Evolutionary conservation across 2,113 vertebrate genomes (phyloP).

Genomic region (Oryzias woworae): DNA sequence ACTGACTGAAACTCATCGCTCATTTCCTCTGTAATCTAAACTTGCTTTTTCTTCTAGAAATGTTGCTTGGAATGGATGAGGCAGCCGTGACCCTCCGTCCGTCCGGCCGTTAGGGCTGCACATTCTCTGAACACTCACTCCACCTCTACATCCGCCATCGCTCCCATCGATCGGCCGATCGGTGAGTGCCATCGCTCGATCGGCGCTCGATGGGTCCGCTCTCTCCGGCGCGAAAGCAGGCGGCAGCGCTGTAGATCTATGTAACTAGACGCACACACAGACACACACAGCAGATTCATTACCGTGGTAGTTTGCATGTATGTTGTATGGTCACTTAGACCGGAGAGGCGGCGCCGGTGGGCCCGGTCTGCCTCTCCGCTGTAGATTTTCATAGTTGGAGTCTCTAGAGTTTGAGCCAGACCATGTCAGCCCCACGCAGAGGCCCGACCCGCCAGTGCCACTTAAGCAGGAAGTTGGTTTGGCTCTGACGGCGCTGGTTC

Average conservation of each 20-base stretch:
- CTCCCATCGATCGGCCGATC: conserved; percentile 27
- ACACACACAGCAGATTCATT: conserved; percentile 67
- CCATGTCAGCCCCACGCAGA: conserved; percentile 54
- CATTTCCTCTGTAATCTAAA: conserved; percentile 75
- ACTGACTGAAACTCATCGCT: conserved; percentile 72
- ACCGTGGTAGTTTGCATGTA: conserved; percentile 80
- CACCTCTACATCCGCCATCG: conserved; percentile 66
- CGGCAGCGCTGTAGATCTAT: conserved; percentile 69
- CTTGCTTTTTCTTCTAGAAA: conserved; percentile 62
- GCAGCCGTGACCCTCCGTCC: conserved; percentile 50
- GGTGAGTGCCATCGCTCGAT: no score
- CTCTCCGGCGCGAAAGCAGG: conserved; percentile 8
- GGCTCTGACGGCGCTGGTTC: conserved; percentile 37
- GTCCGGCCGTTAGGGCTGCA: conserved; percentile 53
- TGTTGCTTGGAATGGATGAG: conserved; percentile 60
- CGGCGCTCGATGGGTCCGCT: no score
- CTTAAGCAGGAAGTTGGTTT: conserved; percentile 28
- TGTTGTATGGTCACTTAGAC: conserved; percentile 78
- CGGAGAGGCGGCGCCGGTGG: conserved; percentile 40
- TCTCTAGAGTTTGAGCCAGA: conserved; percentile 61
- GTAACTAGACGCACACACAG: conserved; percentile 66
- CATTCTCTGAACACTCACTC: conserved; percentile 55
- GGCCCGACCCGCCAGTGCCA: conserved; percentile 9
- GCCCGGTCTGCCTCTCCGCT: conserved; percentile 62
- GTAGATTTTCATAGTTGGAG: conserved; percentile 77